These are phyloP conservation scores for Pampusana beccarii DNA, from an alignment of 2,113 vertebrate species.

Conservation along the genomic window DNA sequence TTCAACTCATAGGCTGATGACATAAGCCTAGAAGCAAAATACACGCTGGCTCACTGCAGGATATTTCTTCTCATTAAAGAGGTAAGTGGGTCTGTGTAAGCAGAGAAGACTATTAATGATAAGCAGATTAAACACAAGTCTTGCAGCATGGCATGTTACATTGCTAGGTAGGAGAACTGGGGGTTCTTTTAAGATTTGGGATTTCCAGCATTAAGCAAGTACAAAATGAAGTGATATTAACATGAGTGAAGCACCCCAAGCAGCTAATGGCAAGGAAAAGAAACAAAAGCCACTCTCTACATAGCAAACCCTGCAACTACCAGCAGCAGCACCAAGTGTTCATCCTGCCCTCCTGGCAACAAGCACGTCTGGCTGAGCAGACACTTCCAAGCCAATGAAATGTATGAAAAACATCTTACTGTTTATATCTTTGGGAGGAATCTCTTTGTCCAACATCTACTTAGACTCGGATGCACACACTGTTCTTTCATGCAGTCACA, in stretches of 20 bases:
- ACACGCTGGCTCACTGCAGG: conserved; percentile 46
- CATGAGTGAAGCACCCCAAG: neutral
- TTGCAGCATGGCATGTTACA: conserved; percentile 6
- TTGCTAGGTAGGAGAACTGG: conserved; percentile 29
- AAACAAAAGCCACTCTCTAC: neutral
- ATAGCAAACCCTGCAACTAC: neutral
- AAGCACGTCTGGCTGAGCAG: neutral
- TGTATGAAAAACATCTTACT: neutral
- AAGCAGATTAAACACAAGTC: conserved; percentile 62
- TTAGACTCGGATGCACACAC: neutral
- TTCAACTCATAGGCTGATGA: conserved; percentile 51
- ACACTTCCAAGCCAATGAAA: neutral
- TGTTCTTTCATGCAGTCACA: neutral
- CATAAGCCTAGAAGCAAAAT: conserved; percentile 63
- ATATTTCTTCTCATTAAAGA: conserved; percentile 66
- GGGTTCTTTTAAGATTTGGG: neutral
- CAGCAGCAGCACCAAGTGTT: neutral
- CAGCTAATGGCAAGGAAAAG: neutral
- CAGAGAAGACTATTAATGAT: conserved; percentile 50
- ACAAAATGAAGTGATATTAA: neutral
- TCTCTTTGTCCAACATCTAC: neutral
- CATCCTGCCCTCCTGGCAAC: neutral
- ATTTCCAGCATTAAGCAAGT: conserved; percentile 9
- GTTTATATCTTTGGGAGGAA: neutral
- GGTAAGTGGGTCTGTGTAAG: conserved; percentile 61